These are phyloP conservation scores for Napeogenes inachia DNA, from an alignment of 2,888 invertebrate species.

Conservation along the genomic window DNA sequence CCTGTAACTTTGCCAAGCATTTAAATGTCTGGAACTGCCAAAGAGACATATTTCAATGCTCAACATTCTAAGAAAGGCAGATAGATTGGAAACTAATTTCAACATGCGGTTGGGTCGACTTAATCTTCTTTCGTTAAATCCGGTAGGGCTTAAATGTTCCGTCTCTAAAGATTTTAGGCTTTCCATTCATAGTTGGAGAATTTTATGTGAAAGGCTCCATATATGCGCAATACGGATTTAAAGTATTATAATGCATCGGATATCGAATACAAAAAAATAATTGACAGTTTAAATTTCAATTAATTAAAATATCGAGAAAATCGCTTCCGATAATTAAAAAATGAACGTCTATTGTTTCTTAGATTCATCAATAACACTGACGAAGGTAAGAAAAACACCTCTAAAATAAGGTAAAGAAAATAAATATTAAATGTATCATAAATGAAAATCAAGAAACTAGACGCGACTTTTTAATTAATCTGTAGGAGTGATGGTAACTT, in stretches of 20 bases:
- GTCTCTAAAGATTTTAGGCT: slow-evolving; percentile 1
- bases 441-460: neutral
- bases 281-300: too few species aligned
- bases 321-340: too few species aligned
- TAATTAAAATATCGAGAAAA: too few species aligned
- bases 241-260: too few species aligned
- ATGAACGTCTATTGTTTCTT: too few species aligned
- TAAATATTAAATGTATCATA: neutral
- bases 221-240: too few species aligned
- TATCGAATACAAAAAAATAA: too few species aligned
- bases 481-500: slow-evolving; percentile 3
- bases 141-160: slow-evolving; percentile 25
- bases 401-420: too few species aligned
- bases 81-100: slow-evolving; percentile 32
- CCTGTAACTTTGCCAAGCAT: slow-evolving; percentile 7
- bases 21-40: slow-evolving; percentile 8
- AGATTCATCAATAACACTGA: too few species aligned
- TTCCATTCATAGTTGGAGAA: neutral
- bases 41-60: slow-evolving; percentile 12
- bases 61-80: slow-evolving; percentile 38
- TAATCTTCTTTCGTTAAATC: slow-evolving; percentile 41
- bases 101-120: slow-evolving; percentile 38
- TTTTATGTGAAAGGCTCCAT: neutral
- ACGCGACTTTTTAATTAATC: slow-evolving; percentile 5
- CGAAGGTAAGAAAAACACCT: too few species aligned